Conservation (phyloP, 2,888 invertebrate species). For the Perithous albicinctus region DNA sequence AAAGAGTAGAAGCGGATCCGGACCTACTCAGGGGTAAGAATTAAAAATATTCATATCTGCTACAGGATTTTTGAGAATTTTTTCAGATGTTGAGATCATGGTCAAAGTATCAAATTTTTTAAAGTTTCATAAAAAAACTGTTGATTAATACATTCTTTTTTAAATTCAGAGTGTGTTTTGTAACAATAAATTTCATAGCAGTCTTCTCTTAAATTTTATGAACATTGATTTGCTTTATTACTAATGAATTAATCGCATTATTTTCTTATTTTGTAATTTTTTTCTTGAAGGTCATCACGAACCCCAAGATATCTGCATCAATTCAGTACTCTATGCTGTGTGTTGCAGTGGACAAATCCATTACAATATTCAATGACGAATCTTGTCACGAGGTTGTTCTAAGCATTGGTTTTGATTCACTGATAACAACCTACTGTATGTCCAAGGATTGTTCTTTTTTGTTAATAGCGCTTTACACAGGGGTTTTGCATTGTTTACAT, state of each 20-base stretch:
- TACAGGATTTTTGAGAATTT: too few relatives aligned
- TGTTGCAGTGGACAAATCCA: conserved; percentile 79
- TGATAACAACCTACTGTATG: conserved; percentile 76
- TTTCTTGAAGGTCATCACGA: conserved; percentile 64
- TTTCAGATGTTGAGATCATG: too few relatives aligned
- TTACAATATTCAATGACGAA: conserved; percentile 81
- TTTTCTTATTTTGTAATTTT: conserved; percentile 39
- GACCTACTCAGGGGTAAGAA: too few relatives aligned
- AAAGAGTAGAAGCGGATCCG: too few relatives aligned
- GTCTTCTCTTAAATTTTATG: conserved; percentile 2
- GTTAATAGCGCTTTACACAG: conserved; percentile 76
- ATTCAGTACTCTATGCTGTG: conserved; percentile 77
- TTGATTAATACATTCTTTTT: too few relatives aligned
- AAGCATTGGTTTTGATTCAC: conserved; percentile 76
- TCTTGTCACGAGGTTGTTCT: conserved; percentile 76
- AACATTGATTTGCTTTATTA: too few relatives aligned
- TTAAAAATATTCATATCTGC: too few relatives aligned
- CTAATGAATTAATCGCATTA: too few relatives aligned
- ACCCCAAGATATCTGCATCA: conserved; percentile 72
- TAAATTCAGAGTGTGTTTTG: too few relatives aligned
- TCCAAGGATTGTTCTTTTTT: conserved; percentile 76
- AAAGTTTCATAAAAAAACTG: too few relatives aligned
- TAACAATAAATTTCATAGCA: too few relatives aligned
- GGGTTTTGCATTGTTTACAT: conserved; percentile 78
- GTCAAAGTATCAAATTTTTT: too few relatives aligned